Percentiles rank a stretch among this genome's conserved stretches.
These are phyloP conservation scores for Hippocampus comes DNA, from an alignment of 2,113 vertebrate species.

Conservation along the genomic window DNA sequence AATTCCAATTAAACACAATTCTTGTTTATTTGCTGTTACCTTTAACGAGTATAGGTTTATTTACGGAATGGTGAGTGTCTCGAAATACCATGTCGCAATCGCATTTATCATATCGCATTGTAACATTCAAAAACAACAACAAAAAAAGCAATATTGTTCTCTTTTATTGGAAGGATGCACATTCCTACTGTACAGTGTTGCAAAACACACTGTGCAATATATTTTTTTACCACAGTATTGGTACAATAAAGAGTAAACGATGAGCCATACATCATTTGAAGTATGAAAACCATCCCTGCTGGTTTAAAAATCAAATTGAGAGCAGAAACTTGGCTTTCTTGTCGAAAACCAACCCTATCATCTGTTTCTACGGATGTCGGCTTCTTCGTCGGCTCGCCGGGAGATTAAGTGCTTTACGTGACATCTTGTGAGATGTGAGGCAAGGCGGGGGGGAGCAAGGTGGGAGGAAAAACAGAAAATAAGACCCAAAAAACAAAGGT, in stretches of 20 bases:
- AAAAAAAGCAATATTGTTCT: no score
- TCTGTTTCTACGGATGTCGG: slow-evolving; percentile 3
- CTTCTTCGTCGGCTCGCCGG: not conserved
- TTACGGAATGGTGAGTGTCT: no score
- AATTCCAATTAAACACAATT: no score
- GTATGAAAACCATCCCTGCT: not conserved
- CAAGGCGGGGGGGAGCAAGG: not conserved
- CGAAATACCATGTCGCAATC: no score
- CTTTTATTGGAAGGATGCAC: no score
- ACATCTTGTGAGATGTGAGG: slow-evolving; percentile 1
- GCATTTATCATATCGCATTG: no score
- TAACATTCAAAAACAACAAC: no score
- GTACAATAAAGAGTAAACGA: not conserved
- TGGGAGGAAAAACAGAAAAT: not conserved
- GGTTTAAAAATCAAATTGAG: not conserved
- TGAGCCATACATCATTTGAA: not conserved
- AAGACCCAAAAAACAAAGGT: not conserved
- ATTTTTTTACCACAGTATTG: not conserved
- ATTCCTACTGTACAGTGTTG: not conserved
- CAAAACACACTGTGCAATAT: not conserved
- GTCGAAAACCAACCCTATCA: slow-evolving; percentile 4
- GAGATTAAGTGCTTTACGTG: slow-evolving; percentile 7
- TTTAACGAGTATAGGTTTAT: no score
- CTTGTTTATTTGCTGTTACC: no score
- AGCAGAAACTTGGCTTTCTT: not conserved